phyloP scores from a whole-genome alignment of 2,113 vertebrate species.

The Odontophorus gujanensis region DNA sequence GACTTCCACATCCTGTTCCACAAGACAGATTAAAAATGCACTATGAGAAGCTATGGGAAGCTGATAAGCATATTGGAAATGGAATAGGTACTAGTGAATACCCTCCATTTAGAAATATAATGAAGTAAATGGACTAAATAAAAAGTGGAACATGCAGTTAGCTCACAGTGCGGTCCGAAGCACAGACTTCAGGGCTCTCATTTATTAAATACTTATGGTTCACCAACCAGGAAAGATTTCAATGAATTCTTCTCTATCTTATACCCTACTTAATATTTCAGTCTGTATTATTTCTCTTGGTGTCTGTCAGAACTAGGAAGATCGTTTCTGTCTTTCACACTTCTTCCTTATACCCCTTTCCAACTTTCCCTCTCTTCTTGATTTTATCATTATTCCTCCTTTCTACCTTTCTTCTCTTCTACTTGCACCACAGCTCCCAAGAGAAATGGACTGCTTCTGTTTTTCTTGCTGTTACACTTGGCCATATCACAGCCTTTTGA shows the following conservation, averaged over 20 bases:
- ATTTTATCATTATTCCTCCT: neutral
- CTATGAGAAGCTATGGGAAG: neutral
- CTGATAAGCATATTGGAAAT: neutral
- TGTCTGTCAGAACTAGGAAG: neutral
- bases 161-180: neutral
- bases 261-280: neutral
- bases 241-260: slow-evolving; percentile 19
- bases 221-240: slow-evolving; percentile 7
- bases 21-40: neutral
- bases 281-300: neutral
- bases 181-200: neutral
- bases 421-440: neutral
- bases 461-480: neutral
- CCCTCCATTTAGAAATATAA: neutral
- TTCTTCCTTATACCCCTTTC: neutral
- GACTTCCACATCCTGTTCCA: neutral
- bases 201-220: slow-evolving; percentile 8
- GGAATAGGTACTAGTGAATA: slow-evolving; percentile 8
- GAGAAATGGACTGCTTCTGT: neutral
- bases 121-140: neutral
- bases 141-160: slow-evolving; percentile 17
- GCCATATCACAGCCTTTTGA: neutral
- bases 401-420: neutral
- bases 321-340: neutral
- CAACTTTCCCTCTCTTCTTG: neutral